phyloP scores from a whole-genome alignment of 2,888 invertebrate species.

The Seira musarum region DNA sequence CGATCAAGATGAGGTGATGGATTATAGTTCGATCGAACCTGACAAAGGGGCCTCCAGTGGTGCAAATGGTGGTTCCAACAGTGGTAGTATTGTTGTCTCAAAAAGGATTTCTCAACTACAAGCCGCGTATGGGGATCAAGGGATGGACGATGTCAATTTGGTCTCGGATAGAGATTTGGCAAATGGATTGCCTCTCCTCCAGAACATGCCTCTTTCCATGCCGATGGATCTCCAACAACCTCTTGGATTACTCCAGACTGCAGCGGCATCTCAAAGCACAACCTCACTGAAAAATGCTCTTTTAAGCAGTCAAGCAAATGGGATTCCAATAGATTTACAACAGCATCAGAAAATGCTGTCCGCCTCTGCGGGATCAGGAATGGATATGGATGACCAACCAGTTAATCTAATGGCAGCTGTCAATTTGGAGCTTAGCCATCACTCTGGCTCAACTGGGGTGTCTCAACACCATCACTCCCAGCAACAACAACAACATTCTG shows the following conservation, averaged over 20 bases:
- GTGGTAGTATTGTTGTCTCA: slow-evolving; percentile 24
- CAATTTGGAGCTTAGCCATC: slow-evolving; percentile 62
- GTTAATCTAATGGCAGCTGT: slow-evolving; percentile 68
- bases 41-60: slow-evolving; percentile 39
- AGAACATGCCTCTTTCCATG: slow-evolving; percentile 62
- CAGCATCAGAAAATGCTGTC: slow-evolving; percentile 61
- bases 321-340: slow-evolving; percentile 62
- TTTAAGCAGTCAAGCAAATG: slow-evolving; percentile 21
- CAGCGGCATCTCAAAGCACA: not conserved
- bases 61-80: not conserved
- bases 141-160: slow-evolving; percentile 66
- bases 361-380: slow-evolving; percentile 9
- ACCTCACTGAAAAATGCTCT: slow-evolving; percentile 42
- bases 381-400: slow-evolving; percentile 66
- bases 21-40: slow-evolving; percentile 67
- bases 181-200: slow-evolving; percentile 61
- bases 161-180: slow-evolving; percentile 60
- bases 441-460: slow-evolving; percentile 25
- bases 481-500: slow-evolving; percentile 42
- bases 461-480: slow-evolving; percentile 42
- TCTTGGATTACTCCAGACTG: slow-evolving; percentile 47
- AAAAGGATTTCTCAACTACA: slow-evolving; percentile 41
- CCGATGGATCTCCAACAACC: slow-evolving; percentile 68
- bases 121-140: slow-evolving; percentile 43
- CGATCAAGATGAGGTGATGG: slow-evolving; percentile 69